Evolutionary conservation across 2,113 vertebrate species (phyloP).

Genomic region (Glareola pratincola): DNA sequence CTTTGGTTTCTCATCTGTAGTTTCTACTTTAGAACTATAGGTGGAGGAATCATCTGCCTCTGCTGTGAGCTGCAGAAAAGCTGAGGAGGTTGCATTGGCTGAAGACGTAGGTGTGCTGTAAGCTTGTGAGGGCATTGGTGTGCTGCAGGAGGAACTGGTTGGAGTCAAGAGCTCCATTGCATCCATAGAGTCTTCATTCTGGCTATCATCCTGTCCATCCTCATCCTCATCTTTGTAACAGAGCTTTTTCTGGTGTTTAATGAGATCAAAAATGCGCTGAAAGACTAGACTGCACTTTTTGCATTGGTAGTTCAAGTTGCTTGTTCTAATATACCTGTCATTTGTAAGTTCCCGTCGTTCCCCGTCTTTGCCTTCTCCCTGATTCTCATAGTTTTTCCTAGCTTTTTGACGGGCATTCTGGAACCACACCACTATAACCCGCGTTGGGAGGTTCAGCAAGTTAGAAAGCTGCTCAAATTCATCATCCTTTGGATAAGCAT

Average conservation of each 20-base stretch:
- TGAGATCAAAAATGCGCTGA: constrained; percentile 97
- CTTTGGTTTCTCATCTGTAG: constrained; percentile 93
- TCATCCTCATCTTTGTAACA: constrained; percentile 99
- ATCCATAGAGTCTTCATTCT: constrained; percentile 96
- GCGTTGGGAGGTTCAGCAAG: constrained; percentile 91
- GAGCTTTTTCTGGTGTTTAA: constrained; percentile 99
- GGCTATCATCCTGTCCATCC: constrained; percentile 95
- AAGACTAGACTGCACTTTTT: constrained; percentile 98
- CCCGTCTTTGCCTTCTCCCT: constrained; percentile 92
- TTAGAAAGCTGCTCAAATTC: constrained; percentile 98
- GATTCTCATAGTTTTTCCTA: constrained; percentile 98
- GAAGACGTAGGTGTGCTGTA: constrained; percentile 85
- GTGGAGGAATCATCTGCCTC: constrained; percentile 86
- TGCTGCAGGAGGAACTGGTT: constrained; percentile 96
- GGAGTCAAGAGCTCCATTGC: constrained; percentile 92
- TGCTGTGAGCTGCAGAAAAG: constrained; percentile 75
- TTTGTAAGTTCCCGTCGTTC: constrained; percentile 93
- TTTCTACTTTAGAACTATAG: constrained; percentile 81
- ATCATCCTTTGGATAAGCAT: constrained; percentile 98
- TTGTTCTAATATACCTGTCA: constrained; percentile 94
- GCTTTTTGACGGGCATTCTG: constrained; percentile 98
- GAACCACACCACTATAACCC: constrained; percentile 99
- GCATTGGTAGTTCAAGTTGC: constrained; percentile 97
- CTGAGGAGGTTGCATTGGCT: constrained; percentile 76
- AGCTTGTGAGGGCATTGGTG: constrained; percentile 92